Conservation (phyloP, 2,797 vertebrate species). For the Halcyon smyrnensis region DNA sequence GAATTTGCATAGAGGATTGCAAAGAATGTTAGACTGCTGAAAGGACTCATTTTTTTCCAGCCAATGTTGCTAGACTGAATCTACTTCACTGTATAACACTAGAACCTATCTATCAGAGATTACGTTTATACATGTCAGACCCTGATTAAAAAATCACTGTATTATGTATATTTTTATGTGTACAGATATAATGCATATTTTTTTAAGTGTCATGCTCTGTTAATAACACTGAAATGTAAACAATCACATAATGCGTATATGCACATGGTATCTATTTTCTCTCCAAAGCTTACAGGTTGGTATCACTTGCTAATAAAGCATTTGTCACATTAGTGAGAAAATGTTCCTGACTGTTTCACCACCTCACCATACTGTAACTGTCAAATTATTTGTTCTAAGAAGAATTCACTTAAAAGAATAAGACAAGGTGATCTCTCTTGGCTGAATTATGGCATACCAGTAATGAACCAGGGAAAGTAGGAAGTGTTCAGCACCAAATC, state of each 20-base stretch:
- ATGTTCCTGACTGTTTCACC: not conserved
- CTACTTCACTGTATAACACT: not conserved
- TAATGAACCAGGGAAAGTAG: not conserved
- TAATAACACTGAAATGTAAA: not conserved
- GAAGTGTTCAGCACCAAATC: not conserved
- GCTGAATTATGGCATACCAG: not conserved
- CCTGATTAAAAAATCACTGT: not conserved
- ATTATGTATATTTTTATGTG: not conserved
- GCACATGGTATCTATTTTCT: not conserved
- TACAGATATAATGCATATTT: not conserved
- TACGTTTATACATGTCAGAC: not conserved
- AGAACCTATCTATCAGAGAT: not conserved
- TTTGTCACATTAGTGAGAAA: not conserved
- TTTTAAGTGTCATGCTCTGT: not conserved
- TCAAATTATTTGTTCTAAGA: not conserved
- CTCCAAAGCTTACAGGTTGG: accelerated
- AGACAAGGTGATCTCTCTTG: not conserved
- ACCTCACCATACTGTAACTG: not conserved
- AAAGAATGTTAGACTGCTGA: not conserved
- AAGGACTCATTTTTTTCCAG: not conserved
- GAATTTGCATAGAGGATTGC: not conserved
- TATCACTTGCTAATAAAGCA: not conserved
- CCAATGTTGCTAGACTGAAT: too few relatives aligned
- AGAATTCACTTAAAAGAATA: not conserved
- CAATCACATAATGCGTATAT: not conserved